Percentiles rank a stretch among this genome's conserved stretches.
Evolutionary conservation across 2,888 invertebrate species (phyloP).

Genomic region (Lagria hirta): DNA sequence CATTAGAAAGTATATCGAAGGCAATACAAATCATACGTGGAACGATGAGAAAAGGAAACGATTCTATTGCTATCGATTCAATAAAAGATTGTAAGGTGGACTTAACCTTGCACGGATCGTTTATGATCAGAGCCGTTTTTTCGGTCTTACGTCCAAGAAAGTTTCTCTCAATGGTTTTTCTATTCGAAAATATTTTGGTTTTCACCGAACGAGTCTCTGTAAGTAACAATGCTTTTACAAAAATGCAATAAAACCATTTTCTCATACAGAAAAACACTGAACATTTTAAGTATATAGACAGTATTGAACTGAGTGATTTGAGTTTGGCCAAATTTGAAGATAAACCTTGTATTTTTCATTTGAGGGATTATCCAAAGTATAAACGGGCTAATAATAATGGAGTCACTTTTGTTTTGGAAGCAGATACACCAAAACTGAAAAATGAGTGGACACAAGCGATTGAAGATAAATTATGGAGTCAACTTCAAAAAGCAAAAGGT

Average conservation of each 20-base stretch:
- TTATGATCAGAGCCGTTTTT: conserved; percentile 46
- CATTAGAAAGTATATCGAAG: conserved; percentile 27
- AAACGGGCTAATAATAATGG: conserved; percentile 29
- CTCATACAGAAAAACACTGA: conserved; percentile 39
- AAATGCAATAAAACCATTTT: conserved; percentile 3
- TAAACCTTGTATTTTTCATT: conserved; percentile 39
- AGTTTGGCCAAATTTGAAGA: conserved; percentile 43
- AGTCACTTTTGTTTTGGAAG: conserved; percentile 41
- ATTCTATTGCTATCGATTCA: conserved; percentile 48
- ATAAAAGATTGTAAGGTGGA: conserved; percentile 51
- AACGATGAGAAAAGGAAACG: conserved; percentile 48
- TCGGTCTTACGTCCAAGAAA: conserved; percentile 43
- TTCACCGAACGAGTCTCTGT: conserved; percentile 40
- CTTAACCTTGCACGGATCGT: conserved; percentile 42
- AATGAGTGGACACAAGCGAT: conserved; percentile 44
- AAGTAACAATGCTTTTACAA: too few species aligned
- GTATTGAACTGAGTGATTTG: conserved; percentile 45
- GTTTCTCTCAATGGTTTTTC: conserved; percentile 45
- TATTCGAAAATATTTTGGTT: conserved; percentile 47
- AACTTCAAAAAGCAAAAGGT: conserved; percentile 47
- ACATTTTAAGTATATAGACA: conserved; percentile 39
- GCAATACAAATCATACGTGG: conserved; percentile 44
- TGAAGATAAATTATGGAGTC: conserved; percentile 45
- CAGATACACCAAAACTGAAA: conserved; percentile 42
- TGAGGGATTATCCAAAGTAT: conserved; percentile 40